Percentiles rank a stretch among this genome's conserved stretches.
Conservation (phyloP, 2,797 vertebrate genomes). For the Ispidina lecontei region DNA sequence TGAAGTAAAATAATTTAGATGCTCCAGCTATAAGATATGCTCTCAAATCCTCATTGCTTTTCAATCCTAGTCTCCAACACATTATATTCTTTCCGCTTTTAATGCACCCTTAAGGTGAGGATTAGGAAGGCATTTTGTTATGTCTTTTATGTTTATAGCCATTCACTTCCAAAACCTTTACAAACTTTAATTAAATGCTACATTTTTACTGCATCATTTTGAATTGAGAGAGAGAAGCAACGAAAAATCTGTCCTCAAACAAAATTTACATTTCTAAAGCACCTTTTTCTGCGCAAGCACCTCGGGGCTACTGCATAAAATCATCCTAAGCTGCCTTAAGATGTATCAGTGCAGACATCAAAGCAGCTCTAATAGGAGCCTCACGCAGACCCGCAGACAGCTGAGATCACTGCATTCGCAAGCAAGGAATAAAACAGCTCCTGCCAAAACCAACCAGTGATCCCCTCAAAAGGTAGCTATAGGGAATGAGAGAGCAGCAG, state of each 20-base stretch:
- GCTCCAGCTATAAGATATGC: constrained; percentile 6
- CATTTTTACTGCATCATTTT: background rate
- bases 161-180: constrained; percentile 51
- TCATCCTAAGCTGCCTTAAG: constrained; percentile 54
- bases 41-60: constrained; percentile 14
- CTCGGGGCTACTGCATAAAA: constrained; percentile 45
- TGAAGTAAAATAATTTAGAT: constrained; percentile 58
- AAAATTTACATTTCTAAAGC: constrained; percentile 52
- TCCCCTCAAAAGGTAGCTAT: constrained; percentile 43
- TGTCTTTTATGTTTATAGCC: constrained; percentile 59
- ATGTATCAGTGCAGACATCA: constrained; percentile 60
- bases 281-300: constrained; percentile 51
- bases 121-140: constrained; percentile 60
- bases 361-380: constrained; percentile 63
- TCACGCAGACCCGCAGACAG: constrained; percentile 48
- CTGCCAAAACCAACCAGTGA: constrained; percentile 52
- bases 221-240: constrained; percentile 19
- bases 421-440: constrained; percentile 30
- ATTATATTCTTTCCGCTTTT: constrained; percentile 8
- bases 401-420: constrained; percentile 16
- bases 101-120: constrained; percentile 52
- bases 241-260: constrained; percentile 52
- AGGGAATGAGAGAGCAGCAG: constrained; percentile 37
- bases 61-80: background rate
- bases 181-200: constrained; percentile 59